Conservation (phyloP, 1,140 invertebrate genomes). For the Globodera rostochiensis region DNA sequence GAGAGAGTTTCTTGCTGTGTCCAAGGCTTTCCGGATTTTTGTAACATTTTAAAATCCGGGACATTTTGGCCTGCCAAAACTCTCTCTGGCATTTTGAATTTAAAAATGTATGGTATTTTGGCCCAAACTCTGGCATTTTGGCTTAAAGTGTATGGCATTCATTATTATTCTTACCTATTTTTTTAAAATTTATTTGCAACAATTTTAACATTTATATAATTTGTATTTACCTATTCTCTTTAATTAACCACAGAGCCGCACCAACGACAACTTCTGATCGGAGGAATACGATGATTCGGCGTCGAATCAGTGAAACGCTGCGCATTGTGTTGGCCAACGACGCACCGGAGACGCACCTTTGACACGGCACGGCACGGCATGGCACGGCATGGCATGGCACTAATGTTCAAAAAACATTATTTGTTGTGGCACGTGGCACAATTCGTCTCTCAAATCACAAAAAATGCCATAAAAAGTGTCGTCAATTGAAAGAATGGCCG, state of each 20-base stretch:
- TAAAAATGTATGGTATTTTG: no score
- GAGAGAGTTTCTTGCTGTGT: background rate
- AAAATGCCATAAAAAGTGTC: background rate
- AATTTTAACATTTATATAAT: no score
- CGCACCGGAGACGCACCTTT: constrained; percentile 63
- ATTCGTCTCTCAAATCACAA: background rate
- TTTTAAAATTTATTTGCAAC: no score
- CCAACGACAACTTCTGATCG: constrained; percentile 26
- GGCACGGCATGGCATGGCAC: no score
- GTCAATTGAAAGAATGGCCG: background rate
- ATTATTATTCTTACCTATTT: no score
- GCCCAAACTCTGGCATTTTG: no score
- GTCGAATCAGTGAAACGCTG: constrained; percentile 63
- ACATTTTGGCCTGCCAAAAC: no score
- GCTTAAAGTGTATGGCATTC: no score
- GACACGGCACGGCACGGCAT: background rate
- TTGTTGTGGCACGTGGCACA: background rate
- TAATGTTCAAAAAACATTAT: no score
- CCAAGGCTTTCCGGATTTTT: background rate
- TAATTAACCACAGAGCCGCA: background rate
- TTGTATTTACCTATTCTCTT: no score
- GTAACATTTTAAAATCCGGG: no score
- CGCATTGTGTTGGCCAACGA: constrained; percentile 60
- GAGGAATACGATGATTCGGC: constrained; percentile 44
- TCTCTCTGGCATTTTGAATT: no score